Evolutionary conservation across 2,888 invertebrate genomes (phyloP).

Genomic region (Pharmacophagus antenor): DNA sequence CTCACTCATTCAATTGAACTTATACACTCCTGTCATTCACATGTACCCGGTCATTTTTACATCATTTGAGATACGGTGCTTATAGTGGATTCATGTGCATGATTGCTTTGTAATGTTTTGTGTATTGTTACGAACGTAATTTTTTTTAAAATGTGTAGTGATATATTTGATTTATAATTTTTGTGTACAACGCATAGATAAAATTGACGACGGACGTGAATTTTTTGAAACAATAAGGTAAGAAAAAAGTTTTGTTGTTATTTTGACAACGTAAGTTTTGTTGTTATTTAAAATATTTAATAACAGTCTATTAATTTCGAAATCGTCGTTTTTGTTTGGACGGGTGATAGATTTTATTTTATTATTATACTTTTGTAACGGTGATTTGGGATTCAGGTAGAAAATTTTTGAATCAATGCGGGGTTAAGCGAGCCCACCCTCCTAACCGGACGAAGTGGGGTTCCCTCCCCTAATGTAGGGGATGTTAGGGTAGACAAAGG

Average conservation of each 20-base stretch:
- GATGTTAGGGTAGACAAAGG: constrained; percentile 75
- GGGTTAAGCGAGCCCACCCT: constrained; percentile 68
- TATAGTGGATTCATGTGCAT: constrained; percentile 5
- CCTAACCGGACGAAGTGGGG: constrained; percentile 69
- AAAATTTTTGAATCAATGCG: constrained; percentile 61
- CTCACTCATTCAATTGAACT: not conserved
- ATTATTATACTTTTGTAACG: constrained; percentile 20
- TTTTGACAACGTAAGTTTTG: constrained; percentile 27
- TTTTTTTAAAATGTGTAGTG: constrained; percentile 27
- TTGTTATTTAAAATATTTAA: not conserved
- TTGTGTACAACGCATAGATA: not conserved
- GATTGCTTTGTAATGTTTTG: constrained; percentile 11
- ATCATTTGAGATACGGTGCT: constrained; percentile 8
- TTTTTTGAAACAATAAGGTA: not conserved
- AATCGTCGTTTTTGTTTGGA: not conserved
- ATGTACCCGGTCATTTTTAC: not conserved
- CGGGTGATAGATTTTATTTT: constrained; percentile 37
- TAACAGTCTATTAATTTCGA: too few relatives aligned
- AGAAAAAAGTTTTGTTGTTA: constrained; percentile 10
- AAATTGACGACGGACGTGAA: not conserved
- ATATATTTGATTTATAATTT: not conserved
- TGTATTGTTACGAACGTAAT: constrained; percentile 26
- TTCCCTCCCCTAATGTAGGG: constrained; percentile 74
- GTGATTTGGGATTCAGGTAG: constrained; percentile 51
- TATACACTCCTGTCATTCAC: not conserved